Base-by-base conservation (phyloP, 2,113 vertebrate genomes). In the Calcarius ornatus region DNA sequence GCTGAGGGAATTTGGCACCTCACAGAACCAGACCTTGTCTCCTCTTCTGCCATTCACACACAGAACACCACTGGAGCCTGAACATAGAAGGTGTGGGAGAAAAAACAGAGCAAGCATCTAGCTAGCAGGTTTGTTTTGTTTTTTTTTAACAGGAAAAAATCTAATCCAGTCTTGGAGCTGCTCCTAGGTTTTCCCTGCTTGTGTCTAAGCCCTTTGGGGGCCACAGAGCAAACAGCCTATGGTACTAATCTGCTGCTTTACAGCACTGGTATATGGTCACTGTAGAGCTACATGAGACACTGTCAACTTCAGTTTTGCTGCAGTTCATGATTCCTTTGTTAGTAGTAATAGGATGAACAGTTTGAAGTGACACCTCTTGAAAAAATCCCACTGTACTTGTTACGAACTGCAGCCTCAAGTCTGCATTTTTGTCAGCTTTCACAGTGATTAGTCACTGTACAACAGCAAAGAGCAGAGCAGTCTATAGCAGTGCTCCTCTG, bases 321-420 rank as follows among this genome's bases (percentile, higher is more conserved):
- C 95, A 86, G 10, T 91, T 94, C 91, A 37, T 56, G 80, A 96
- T 63, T 89, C 88, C 47, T 95, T 89, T 94, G 86, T 96, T 94
- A 88, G 51, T 1, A 86, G 86, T 85, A 96, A 94, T 81, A 92
- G 92, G 86, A 95, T 87, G 95, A 93, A 94, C 76, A 81, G 79
- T 95, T 90, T 69, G 88, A 92, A 96, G 69, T 93, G 72, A 96
- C 91, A 95, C 90, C 85, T 86, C 94, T 95, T 86, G 86, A 94
- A 97, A 96, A 96, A 94, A 93, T 84, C 61, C 77, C 88, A 95
- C 86, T 94, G 82, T 93, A 94, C 77, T 94, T 90, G 60, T 95
- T 80, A 86, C 2, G 15, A 89, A 94, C 88, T 61, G 27, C 81
- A 82, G 94, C 69, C 72, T 95, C 57, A n/a, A 83, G 88, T 94